These are phyloP conservation scores for Odontocolon sp. DNA, from an alignment of 2,888 invertebrate genomes.

Conservation along the genomic window DNA sequence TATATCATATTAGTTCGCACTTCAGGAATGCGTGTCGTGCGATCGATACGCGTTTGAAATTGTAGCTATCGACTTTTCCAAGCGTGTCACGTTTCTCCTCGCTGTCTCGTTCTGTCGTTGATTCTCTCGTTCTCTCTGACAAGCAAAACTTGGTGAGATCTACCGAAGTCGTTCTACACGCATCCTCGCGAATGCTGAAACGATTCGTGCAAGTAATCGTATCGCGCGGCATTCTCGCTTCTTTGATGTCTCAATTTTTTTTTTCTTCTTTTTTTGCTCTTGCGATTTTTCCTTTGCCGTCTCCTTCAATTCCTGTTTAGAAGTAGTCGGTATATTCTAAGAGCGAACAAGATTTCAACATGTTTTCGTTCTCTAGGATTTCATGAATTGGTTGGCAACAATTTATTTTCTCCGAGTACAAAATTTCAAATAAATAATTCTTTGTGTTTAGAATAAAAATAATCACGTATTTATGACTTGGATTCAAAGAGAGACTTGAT, in stretches of 20 bases:
- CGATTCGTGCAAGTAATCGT: conserved; percentile 25
- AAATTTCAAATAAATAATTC: too few species aligned
- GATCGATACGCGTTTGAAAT: conserved; percentile 48
- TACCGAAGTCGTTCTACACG: background rate
- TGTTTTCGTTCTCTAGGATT: background rate
- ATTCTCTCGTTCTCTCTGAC: conserved; percentile 6
- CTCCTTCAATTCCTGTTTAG: background rate
- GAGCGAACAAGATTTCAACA: background rate
- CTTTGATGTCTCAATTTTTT: background rate
- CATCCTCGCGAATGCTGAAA: conserved; percentile 9
- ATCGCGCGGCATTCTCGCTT: conserved; percentile 1
- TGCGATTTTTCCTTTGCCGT: background rate
- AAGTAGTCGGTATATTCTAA: background rate
- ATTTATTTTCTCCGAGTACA: too few species aligned
- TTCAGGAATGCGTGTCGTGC: conserved; percentile 21
- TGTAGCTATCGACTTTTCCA: conserved; percentile 37
- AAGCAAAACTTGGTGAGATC: conserved; percentile 14
- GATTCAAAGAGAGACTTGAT: too few species aligned
- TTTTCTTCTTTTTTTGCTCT: background rate
- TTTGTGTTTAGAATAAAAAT: too few species aligned
- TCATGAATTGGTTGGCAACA: background rate
- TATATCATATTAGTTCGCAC: conserved; percentile 10
- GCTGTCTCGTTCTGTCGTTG: background rate
- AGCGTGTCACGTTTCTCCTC: conserved; percentile 46
- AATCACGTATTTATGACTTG: too few species aligned